Evolutionary conservation across 2,888 invertebrate species (phyloP), one percentile per base, ranked within the genome.

Genomic region (Rutpela maculata): DNA sequence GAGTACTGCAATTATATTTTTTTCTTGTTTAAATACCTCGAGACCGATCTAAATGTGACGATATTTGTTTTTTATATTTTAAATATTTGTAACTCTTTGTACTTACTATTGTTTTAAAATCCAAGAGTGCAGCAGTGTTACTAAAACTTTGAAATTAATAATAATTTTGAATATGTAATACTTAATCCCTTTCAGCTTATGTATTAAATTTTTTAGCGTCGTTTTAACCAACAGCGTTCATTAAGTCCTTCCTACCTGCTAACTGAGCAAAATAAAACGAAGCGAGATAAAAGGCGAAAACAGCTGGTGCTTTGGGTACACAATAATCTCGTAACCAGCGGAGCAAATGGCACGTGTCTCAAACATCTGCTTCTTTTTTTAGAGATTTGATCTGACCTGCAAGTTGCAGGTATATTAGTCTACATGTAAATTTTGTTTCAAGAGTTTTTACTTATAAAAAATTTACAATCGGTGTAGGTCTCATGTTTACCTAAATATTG

Each of bases 341-440:
- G 50, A 50, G 50, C 50, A 50, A 50, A 50, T n/a, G 50, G 50
- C 50, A 50, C 50, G 50, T 50, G 50, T 50, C 50, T 50, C n/a
- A 50, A 50, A 50, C 50, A 50, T 50, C 50, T 50, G 50, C 50
- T 50, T 15, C 50, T n/a, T 50, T 50, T 50, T 43, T 15, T 43
- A 50, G 50, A 50, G 15, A 50, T 50, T 50, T 50, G 50, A 50
- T 50, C 15, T 50, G 15, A 50, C 50, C 50, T 50, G 15, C 6
- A 50, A 50, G 50, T 50, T 50, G 50, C 50, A 50, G 50, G 50
- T 50, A 50, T 50, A n/a, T 50, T 50, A n/a, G 50, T 50, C 43
- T 15, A 4, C 43, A 43, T 15, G 43, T 43, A 43, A 26, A 43
- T 43, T 43, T 43, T 43, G 43, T 43, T 43, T 12, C 15, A 11